Evolutionary conservation across 2,113 vertebrate species (phyloP).

Genomic region (Haliaeetus leucogaster): DNA sequence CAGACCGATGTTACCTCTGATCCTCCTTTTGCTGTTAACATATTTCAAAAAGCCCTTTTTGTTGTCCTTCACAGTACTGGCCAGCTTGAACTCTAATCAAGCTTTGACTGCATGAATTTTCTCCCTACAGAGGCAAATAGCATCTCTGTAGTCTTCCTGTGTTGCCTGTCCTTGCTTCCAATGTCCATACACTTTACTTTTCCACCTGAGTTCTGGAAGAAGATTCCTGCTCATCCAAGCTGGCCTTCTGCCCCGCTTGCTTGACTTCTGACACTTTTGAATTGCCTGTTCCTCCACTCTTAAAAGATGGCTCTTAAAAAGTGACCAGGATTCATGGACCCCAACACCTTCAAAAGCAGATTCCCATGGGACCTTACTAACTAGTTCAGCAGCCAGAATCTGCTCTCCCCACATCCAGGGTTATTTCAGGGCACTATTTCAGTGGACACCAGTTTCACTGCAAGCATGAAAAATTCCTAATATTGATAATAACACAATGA

Average conservation of each 20-base stretch:
- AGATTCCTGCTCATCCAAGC: neutral
- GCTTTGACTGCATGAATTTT: neutral
- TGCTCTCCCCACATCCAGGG: neutral
- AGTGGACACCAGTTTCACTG: neutral
- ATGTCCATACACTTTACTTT: neutral
- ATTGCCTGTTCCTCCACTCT: neutral
- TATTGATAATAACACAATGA: neutral
- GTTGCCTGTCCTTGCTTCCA: neutral
- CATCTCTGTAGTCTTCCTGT: neutral
- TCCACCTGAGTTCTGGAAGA: neutral
- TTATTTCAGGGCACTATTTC: neutral
- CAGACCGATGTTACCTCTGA: neutral
- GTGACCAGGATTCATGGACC: neutral
- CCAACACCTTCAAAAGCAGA: neutral
- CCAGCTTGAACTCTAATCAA: neutral
- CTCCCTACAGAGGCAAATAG: neutral
- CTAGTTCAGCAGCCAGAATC: neutral
- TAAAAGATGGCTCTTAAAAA: neutral
- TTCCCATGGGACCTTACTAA: neutral
- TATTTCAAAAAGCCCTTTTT: neutral
- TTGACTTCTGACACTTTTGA: neutral
- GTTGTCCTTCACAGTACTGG: neutral
- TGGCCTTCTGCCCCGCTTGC: neutral
- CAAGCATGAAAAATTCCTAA: neutral
- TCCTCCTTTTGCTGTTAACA: neutral